Percentiles rank a stretch among this genome's conserved stretches.
Conservation (phyloP, 1,140 invertebrate genomes). For the Conopomorpha cramerella region DNA sequence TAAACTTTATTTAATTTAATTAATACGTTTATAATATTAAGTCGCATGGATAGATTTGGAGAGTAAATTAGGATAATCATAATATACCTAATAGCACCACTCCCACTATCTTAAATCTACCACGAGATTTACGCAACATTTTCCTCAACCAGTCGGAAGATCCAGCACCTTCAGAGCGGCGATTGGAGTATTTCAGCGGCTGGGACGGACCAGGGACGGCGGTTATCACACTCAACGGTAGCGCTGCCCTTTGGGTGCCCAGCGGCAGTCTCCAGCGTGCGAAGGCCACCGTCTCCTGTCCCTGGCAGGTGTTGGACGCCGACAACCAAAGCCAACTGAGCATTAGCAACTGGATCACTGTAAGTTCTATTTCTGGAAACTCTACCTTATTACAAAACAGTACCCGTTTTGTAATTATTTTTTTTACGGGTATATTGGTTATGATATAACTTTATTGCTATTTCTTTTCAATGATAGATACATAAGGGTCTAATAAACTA, state of each 20-base stretch:
- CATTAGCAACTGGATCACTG: conserved; percentile 67
- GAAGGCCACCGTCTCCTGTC: conserved; percentile 74
- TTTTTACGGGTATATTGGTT: conserved; percentile 1
- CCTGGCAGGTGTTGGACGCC: conserved; percentile 80
- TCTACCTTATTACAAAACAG: no score
- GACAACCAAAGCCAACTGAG: conserved; percentile 64
- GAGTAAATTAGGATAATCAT: no score
- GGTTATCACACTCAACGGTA: conserved; percentile 75
- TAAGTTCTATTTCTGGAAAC: no score
- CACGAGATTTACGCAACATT: no score
- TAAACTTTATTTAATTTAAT: no score
- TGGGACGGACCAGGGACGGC: conserved; percentile 84
- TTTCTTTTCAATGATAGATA: no score
- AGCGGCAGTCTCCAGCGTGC: conserved; percentile 82
- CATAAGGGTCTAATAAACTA: no score
- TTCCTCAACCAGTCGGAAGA: conserved; percentile 63
- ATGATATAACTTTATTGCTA: not conserved
- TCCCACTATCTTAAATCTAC: no score
- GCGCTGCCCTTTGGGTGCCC: conserved; percentile 89
- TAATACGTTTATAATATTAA: no score
- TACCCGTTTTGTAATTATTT: no score
- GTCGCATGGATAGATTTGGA: no score
- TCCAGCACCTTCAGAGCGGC: conserved; percentile 74
- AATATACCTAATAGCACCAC: no score
- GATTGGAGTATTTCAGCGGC: conserved; percentile 82